Percentiles rank a stretch among this genome's conserved stretches.
Conservation (phyloP, 2,797 vertebrate species). For the Numenius phaeopus region DNA sequence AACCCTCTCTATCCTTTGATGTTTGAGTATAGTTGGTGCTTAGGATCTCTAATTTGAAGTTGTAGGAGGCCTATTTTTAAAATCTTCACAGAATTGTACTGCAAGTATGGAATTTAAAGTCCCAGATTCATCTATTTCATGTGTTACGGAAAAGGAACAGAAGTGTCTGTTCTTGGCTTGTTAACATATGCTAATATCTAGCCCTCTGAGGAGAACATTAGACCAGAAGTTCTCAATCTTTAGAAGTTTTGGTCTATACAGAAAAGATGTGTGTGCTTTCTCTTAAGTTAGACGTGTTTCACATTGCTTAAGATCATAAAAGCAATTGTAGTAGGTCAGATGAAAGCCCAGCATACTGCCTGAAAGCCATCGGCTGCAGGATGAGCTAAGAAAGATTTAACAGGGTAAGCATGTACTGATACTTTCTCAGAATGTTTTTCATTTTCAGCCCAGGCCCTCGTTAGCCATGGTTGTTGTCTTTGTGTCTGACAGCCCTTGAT, state of each 20-base stretch:
- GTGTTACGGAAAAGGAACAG: not conserved
- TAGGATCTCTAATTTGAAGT: not conserved
- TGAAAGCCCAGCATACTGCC: not conserved
- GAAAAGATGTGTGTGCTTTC: not conserved
- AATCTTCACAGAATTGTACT: not conserved
- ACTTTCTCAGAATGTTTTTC: not conserved
- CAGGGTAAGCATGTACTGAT: not conserved
- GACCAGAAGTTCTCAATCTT: not conserved
- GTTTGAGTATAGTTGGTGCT: accelerated
- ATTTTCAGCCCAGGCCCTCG: not conserved
- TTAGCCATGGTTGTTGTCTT: not conserved
- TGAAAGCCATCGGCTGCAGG: not conserved
- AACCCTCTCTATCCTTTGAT: not conserved
- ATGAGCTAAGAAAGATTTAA: not conserved
- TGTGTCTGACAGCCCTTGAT: not conserved
- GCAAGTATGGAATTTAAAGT: not conserved
- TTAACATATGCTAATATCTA: not conserved
- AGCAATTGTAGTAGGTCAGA: not conserved
- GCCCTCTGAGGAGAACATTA: not conserved
- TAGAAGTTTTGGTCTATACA: not conserved
- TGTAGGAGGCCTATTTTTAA: not conserved
- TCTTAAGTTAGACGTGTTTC: not conserved
- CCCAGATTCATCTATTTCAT: not conserved
- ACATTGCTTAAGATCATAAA: not conserved
- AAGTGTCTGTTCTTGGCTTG: not conserved